Conservation (phyloP, 30 jellyfish, hydroid and myxozoan species). For the Nemopilema nomurai region DNA sequence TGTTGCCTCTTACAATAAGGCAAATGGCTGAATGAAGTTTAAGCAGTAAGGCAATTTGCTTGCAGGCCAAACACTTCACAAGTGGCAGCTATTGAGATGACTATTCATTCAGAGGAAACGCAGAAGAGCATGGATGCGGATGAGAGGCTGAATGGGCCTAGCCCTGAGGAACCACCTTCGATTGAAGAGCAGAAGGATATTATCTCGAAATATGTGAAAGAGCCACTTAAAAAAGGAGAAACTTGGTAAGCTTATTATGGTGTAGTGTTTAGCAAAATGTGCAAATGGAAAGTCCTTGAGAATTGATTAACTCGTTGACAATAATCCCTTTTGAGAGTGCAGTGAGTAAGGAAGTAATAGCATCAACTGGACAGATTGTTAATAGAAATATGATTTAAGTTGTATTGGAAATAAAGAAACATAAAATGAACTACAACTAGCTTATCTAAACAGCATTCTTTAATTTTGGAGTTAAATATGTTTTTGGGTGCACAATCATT, state of each 20-base stretch:
- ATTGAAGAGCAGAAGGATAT: conserved; percentile 42
- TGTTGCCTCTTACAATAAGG: background rate
- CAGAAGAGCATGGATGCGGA: conserved; percentile 46
- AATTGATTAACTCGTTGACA: too few relatives aligned
- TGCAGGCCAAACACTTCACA: background rate
- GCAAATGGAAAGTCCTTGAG: too few relatives aligned
- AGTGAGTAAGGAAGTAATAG: too few relatives aligned
- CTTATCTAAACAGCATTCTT: too few relatives aligned
- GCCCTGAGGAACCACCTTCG: conserved; percentile 36
- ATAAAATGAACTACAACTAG: too few relatives aligned
- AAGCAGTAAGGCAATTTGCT: background rate
- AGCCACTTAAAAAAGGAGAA: conserved; percentile 39
- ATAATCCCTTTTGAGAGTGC: too few relatives aligned
- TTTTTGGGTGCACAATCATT: too few relatives aligned
- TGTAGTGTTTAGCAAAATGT: too few relatives aligned
- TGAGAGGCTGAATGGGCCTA: conserved; percentile 58
- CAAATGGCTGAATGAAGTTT: background rate
- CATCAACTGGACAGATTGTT: too few relatives aligned
- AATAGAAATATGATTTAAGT: too few relatives aligned
- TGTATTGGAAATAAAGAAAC: too few relatives aligned
- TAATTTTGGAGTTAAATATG: too few relatives aligned
- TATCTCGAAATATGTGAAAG: conserved; percentile 1
- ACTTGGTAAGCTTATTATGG: conserved; percentile 36
- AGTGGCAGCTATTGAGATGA: background rate
- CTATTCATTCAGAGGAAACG: conserved; percentile 54